phyloP scores from a whole-genome alignment of 2,113 vertebrate species.

The Calypte anna region DNA sequence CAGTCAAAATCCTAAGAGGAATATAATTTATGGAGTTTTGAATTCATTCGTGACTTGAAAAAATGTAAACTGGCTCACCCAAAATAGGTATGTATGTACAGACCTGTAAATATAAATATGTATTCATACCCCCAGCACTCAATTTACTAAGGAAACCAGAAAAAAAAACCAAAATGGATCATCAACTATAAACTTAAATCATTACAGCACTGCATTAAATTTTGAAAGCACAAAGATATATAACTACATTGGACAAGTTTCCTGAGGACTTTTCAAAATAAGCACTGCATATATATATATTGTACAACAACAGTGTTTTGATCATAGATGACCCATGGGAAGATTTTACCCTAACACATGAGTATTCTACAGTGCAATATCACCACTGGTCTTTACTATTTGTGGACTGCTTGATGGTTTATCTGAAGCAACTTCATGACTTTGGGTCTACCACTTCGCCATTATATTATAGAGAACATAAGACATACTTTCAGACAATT shows the following conservation, averaged over 20 bases:
- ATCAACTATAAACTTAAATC: background rate
- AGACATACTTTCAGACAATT: background rate
- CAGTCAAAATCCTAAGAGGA: background rate
- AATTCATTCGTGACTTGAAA: background rate
- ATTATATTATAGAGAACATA: background rate
- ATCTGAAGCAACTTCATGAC: background rate
- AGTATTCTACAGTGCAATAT: background rate
- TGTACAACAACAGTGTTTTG: background rate
- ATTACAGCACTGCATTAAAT: background rate
- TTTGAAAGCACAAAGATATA: background rate
- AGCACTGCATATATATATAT: background rate
- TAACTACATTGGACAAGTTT: background rate
- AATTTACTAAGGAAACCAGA: too few species aligned
- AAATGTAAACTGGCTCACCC: background rate
- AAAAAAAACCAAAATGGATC: too few species aligned
- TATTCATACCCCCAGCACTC: background rate
- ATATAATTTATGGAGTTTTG: background rate
- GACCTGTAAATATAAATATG: background rate
- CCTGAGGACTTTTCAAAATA: background rate
- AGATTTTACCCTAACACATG: background rate
- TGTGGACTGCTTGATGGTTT: background rate
- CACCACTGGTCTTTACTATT: background rate
- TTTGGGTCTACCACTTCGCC: background rate
- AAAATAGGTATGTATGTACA: background rate
- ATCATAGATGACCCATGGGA: background rate